phyloP scores from a whole-genome alignment of 1,140 invertebrate species.

The Chironomus tepperi region DNA sequence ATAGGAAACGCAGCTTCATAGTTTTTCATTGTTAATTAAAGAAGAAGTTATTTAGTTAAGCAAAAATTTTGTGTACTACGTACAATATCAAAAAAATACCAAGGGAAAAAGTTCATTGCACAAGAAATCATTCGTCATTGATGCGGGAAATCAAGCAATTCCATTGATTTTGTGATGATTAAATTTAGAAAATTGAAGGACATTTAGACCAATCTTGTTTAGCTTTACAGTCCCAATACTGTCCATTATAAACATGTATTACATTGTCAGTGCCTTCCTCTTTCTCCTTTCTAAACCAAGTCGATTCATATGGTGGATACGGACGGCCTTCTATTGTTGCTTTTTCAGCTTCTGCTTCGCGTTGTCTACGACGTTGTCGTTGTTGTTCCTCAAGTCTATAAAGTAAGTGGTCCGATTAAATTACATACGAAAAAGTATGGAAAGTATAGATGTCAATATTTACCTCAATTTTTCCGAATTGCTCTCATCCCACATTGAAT shows the following conservation, averaged over 20 bases:
- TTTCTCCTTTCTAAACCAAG: slow-evolving; percentile 84
- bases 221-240: slow-evolving; percentile 91
- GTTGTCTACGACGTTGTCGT: slow-evolving; percentile 55
- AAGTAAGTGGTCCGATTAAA: slow-evolving; percentile 31
- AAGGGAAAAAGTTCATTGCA: too few relatives aligned
- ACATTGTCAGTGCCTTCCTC: slow-evolving; percentile 71
- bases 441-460: not conserved
- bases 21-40: too few relatives aligned
- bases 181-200: slow-evolving; percentile 79
- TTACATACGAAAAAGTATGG: not conserved
- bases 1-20: too few relatives aligned
- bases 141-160: too few relatives aligned
- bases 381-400: slow-evolving; percentile 90
- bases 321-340: slow-evolving; percentile 63
- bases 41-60: too few relatives aligned
- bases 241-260: slow-evolving; percentile 75
- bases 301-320: slow-evolving; percentile 67
- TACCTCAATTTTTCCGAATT: slow-evolving; percentile 69
- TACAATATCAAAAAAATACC: too few relatives aligned
- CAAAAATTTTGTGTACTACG: too few relatives aligned
- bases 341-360: slow-evolving; percentile 71
- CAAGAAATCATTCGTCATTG: too few relatives aligned
- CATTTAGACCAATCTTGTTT: slow-evolving; percentile 82
- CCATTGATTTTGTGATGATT: too few relatives aligned
- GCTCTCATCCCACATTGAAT: slow-evolving; percentile 92